phyloP scores from a whole-genome alignment of 35 echinoderm and acorn worm genomes.

The Amphiura filiformis region DNA sequence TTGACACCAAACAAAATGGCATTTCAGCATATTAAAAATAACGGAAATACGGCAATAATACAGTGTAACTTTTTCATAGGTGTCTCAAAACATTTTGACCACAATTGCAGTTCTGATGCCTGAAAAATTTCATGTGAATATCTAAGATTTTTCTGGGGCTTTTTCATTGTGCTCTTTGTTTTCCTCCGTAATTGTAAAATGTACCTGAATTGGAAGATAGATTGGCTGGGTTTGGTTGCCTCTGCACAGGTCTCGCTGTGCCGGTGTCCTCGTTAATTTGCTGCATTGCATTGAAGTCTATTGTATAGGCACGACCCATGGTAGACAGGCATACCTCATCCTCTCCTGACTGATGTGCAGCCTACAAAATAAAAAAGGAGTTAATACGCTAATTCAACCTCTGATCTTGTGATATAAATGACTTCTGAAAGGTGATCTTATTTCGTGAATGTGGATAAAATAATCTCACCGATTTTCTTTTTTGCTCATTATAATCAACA shows the following conservation, averaged over 20 bases:
- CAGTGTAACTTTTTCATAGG: too few species aligned
- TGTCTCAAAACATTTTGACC: too few species aligned
- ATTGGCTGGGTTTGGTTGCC: constrained; percentile 72
- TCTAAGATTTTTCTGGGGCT: too few species aligned
- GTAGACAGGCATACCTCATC: constrained; percentile 89
- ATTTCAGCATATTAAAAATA: too few species aligned
- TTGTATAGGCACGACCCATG: constrained; percentile 75
- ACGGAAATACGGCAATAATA: too few species aligned
- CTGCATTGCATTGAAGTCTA: constrained; percentile 96
- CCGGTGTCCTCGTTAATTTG: constrained; percentile 99
- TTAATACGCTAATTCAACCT: not conserved
- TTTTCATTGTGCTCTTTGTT: too few species aligned
- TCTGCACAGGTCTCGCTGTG: constrained; percentile 85
- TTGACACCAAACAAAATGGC: too few species aligned
- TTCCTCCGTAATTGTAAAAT: not conserved
- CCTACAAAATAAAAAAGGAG: constrained; percentile 21
- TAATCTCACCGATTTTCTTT: too few species aligned
- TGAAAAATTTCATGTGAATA: too few species aligned
- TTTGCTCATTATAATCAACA: too few species aligned
- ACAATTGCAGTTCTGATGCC: too few species aligned
- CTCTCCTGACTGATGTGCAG: constrained; percentile 88
- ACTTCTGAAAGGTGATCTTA: not conserved
- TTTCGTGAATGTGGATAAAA: too few species aligned
- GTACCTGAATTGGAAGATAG: constrained; percentile 48
- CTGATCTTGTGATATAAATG: not conserved